Evolutionary conservation across 2,113 vertebrate species (phyloP).

Genomic region (Mungos mungo): DNA sequence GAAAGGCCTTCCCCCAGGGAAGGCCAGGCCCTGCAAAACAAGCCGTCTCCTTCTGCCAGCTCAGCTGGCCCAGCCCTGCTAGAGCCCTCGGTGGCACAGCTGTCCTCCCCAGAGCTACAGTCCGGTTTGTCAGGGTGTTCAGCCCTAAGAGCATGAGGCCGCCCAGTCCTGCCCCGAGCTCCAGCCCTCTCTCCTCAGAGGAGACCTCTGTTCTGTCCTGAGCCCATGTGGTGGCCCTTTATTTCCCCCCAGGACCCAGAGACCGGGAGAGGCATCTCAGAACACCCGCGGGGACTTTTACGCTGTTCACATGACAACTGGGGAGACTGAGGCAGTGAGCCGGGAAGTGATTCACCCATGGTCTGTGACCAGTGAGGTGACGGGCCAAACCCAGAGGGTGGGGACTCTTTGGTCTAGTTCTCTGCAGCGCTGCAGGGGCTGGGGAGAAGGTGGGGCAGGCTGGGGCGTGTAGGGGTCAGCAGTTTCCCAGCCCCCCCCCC

Average conservation of each 20-base stretch:
- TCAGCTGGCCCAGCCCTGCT: background rate
- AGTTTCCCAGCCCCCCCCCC: background rate
- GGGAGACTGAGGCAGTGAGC: background rate
- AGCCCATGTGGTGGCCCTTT: background rate
- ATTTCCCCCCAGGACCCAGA: background rate
- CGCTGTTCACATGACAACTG: background rate
- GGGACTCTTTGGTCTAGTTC: background rate
- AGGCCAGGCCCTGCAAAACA: conserved; percentile 35
- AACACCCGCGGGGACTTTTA: background rate
- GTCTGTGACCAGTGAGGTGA: background rate
- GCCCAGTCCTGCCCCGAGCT: background rate
- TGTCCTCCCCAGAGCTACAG: background rate
- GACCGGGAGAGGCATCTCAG: background rate
- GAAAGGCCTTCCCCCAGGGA: background rate
- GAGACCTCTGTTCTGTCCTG: background rate
- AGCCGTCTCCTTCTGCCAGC: conserved; percentile 43
- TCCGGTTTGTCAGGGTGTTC: background rate
- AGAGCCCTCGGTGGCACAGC: background rate
- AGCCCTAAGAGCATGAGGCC: background rate
- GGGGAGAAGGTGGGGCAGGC: background rate
- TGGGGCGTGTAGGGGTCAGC: rapidly evolving
- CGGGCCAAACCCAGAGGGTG: background rate
- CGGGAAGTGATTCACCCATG: background rate
- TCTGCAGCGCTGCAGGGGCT: background rate
- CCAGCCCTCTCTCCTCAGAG: background rate